Evolutionary conservation across 2,888 invertebrate species (phyloP).

Genomic region (Spisula solida): DNA sequence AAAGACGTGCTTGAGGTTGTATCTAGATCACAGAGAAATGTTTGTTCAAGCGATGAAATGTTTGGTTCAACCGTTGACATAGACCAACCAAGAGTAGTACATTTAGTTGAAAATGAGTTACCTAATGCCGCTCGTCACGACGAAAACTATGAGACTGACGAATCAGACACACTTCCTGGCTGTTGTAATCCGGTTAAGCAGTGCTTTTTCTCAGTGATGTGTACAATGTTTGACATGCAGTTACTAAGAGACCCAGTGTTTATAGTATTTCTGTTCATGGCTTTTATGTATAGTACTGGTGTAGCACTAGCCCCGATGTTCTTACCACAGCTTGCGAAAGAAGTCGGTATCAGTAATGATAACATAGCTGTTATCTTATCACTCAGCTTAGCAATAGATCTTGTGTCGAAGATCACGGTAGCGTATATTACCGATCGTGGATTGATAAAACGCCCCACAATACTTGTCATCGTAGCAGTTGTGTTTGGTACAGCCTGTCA

Average conservation of each 20-base stretch:
- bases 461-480: slow-evolving; percentile 38
- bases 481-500: slow-evolving; percentile 46
- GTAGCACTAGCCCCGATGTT: slow-evolving; percentile 47
- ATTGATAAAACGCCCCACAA: slow-evolving; percentile 43
- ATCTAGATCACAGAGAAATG: slow-evolving; percentile 37
- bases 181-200: not conserved
- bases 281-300: slow-evolving; percentile 45
- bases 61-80: slow-evolving; percentile 45
- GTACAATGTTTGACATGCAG: slow-evolving; percentile 46
- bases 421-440: slow-evolving; percentile 53
- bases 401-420: slow-evolving; percentile 48
- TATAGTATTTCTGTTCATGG: slow-evolving; percentile 47
- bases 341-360: slow-evolving; percentile 57
- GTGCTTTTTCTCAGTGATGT: slow-evolving; percentile 15
- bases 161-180: no score
- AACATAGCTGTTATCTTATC: slow-evolving; percentile 59
- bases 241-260: slow-evolving; percentile 52
- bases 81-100: not conserved
- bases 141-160: not conserved
- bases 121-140: not conserved
- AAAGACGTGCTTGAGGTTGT: slow-evolving; percentile 32
- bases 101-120: not conserved
- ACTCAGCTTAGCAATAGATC: slow-evolving; percentile 56
- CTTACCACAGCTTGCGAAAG: slow-evolving; percentile 69
- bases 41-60: slow-evolving; percentile 44